Evolutionary conservation across 2,113 vertebrate species (phyloP).

Genomic region (Ibidorhyncha struthersii): DNA sequence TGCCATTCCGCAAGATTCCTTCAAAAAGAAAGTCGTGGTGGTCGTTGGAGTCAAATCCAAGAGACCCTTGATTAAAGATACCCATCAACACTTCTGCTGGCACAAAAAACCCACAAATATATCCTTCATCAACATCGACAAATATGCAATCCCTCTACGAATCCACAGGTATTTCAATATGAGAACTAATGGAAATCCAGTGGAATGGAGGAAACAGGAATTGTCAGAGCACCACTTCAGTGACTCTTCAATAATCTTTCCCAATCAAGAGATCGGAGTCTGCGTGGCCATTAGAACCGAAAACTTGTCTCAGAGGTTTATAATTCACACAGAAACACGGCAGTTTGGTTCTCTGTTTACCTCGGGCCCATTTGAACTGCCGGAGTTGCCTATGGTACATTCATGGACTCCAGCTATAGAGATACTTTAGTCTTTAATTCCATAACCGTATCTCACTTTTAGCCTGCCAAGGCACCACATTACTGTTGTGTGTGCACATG

Average conservation of each 20-base stretch:
- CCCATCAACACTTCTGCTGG: neutral
- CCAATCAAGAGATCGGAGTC: neutral
- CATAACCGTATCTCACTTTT: rapidly evolving
- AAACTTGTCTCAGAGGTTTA: neutral
- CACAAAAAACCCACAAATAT: rapidly evolving
- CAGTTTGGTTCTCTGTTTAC: neutral
- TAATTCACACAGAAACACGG: neutral
- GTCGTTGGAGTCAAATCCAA: neutral
- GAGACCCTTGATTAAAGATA: neutral
- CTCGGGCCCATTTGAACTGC: neutral
- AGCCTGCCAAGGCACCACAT: neutral
- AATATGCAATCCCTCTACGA: neutral
- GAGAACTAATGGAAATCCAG: neutral
- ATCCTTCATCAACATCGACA: rapidly evolving
- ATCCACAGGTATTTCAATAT: rapidly evolving
- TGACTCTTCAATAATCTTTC: neutral
- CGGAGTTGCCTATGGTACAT: neutral
- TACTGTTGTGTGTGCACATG: rapidly evolving
- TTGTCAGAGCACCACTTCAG: neutral
- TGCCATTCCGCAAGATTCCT: neutral
- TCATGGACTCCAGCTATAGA: neutral
- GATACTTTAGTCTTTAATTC: neutral
- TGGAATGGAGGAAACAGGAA: rapidly evolving
- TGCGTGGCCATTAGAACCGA: neutral
- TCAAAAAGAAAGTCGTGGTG: neutral